Evolutionary conservation across 2,797 vertebrate genomes (phyloP), one percentile per base, ranked within the genome.

Genomic region (Otus scops): DNA sequence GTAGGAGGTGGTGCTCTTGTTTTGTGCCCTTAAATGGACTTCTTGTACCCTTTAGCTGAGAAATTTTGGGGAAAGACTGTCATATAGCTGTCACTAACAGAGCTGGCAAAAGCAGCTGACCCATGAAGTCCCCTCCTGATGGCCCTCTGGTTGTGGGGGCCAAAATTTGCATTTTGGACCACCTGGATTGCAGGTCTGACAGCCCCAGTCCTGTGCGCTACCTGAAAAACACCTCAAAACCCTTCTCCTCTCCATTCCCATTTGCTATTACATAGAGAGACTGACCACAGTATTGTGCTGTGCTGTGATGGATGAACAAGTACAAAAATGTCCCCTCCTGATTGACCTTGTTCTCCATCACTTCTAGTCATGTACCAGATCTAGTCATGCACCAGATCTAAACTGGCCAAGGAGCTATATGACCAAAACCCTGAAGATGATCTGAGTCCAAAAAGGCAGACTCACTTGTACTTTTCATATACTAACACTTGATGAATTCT

Each of bases 261-360:
- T 15, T 79, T 48, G 30, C 18, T 73, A 0, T 39, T 28, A 4
- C 7, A 1, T 0, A 26, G 34, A 39, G 34, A 20, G 22, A 3
- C n/a, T 47, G 69, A 53, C 12, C 45, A 32, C 4, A 32, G 32
- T n/a, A 2, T n/a, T 67, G 30, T 45, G 77, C 45, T 84, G 7
- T 4, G 30, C 69, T 63, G 48, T 63, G 91, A 47, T 59, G 73
- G 54, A 73, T 91, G 73, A 69, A 76, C 0, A 0, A 78, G 54
- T 0, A 57, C 79, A 71, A 47, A 60, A 67, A 61, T 0, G 2
- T 73, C 32, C 32, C 20, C 9, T 70, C 32, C 9, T 34, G 24
- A 53, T 32, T 1, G 11, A 36, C 61, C 41, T 71, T 16, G 0
- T 15, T 75, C 76, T 90, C 73, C 88, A 56, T 54, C 59, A 56